Conservation (phyloP, 2,113 vertebrate genomes). For the Mastomys natalensis region DNA sequence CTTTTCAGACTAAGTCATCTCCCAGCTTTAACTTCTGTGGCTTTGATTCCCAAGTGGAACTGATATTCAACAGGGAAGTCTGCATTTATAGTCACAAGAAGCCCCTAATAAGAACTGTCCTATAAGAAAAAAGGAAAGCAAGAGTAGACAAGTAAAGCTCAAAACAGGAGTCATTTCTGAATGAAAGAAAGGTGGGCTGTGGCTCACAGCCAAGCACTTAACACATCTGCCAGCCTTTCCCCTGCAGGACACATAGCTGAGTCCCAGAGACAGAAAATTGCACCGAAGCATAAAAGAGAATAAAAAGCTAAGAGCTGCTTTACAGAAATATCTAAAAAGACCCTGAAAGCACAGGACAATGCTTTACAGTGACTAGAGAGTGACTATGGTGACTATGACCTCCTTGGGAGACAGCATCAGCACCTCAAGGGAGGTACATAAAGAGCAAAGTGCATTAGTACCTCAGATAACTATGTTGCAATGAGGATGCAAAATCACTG, state of each 20-base stretch:
- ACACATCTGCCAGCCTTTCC: background rate
- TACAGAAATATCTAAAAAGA: background rate
- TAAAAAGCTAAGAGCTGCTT: slow-evolving; percentile 5
- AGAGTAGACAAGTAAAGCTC: background rate
- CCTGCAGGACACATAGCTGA: slow-evolving; percentile 11
- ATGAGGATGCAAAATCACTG: background rate
- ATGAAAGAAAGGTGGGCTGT: background rate
- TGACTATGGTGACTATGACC: background rate
- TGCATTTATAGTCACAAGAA: background rate
- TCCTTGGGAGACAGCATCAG: background rate
- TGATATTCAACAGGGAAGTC: background rate
- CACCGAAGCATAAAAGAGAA: slow-evolving; percentile 20
- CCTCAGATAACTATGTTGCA: background rate
- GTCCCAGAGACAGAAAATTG: slow-evolving; percentile 3
- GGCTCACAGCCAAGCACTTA: background rate
- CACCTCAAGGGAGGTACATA: background rate
- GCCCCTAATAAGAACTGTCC: background rate
- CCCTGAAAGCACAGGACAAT: background rate
- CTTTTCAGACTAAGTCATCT: background rate
- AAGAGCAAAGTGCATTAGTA: background rate
- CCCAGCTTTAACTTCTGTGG: background rate
- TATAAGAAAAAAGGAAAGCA: background rate
- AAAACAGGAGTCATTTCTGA: background rate
- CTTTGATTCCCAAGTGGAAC: background rate
- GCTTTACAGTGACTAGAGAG: background rate